Evolutionary conservation across 2,797 vertebrate genomes (phyloP).

Genomic region (Hylomyscus alleni): DNA sequence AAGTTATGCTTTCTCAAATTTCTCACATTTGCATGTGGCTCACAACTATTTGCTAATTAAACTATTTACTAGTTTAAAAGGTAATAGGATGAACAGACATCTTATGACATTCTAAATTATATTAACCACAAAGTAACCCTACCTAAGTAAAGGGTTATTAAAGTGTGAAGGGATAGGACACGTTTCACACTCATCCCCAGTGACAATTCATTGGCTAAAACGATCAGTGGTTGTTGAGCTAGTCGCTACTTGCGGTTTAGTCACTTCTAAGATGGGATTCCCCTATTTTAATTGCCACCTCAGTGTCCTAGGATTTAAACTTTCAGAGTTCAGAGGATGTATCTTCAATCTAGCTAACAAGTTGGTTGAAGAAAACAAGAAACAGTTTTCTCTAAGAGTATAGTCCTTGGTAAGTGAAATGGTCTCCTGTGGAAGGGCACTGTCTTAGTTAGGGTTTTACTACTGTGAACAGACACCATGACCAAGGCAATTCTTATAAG

Average conservation of each 20-base stretch:
- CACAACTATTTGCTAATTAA: background rate
- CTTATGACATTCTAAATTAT: conserved; percentile 60
- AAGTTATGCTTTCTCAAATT: conserved; percentile 42
- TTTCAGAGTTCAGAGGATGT: background rate
- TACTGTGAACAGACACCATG: background rate
- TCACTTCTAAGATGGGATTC: background rate
- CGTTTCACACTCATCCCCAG: background rate
- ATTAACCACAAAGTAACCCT: conserved; percentile 45
- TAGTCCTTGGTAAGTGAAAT: too few relatives aligned
- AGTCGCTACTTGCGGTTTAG: background rate
- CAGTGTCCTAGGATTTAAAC: background rate
- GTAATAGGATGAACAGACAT: conserved; percentile 28
- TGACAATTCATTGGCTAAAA: background rate
- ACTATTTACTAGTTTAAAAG: conserved; percentile 21
- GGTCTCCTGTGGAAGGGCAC: background rate
- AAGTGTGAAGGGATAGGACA: conserved; percentile 10
- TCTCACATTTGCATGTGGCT: background rate
- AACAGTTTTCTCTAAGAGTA: background rate
- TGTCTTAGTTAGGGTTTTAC: background rate
- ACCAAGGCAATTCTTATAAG: background rate
- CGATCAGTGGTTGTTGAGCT: background rate
- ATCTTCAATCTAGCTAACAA: background rate
- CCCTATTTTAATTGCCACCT: background rate
- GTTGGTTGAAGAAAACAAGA: background rate
- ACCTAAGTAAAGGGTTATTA: conserved; percentile 15